Percentiles rank a stretch among this genome's conserved stretches.
phyloP scores from a whole-genome alignment of 2,113 vertebrate genomes.

The Gymnarchus niloticus region DNA sequence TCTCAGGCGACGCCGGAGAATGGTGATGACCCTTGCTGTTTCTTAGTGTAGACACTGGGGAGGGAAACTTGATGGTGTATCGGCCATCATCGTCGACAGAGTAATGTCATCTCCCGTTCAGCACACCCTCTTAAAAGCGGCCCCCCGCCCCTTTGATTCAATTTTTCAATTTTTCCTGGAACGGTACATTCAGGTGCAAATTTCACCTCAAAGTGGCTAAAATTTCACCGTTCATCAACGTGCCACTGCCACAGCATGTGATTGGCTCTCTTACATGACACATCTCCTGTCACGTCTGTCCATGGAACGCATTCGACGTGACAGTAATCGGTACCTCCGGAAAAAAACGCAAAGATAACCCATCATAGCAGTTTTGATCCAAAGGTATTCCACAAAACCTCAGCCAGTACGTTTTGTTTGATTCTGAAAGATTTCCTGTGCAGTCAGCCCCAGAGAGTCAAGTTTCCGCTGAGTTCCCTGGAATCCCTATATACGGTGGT shows the following conservation, averaged over 20 bases:
- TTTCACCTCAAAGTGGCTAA: background rate
- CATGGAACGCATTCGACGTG: background rate
- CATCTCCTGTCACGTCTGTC: background rate
- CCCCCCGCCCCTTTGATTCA: background rate
- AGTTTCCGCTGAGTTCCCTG: too few relatives aligned
- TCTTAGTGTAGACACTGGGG: background rate
- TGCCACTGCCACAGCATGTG: too few relatives aligned
- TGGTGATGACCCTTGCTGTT: too few relatives aligned
- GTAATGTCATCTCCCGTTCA: background rate
- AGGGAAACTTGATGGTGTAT: background rate
- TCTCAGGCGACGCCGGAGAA: background rate
- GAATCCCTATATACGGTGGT: too few relatives aligned
- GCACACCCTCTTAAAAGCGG: too few relatives aligned
- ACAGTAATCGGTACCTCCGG: constrained; percentile 8
- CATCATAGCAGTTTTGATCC: background rate
- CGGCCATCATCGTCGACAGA: background rate
- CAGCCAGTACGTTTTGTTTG: constrained; percentile 36
- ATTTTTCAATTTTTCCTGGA: background rate
- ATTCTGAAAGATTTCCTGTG: too few relatives aligned
- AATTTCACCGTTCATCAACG: background rate
- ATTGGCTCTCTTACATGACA: background rate
- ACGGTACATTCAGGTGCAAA: background rate
- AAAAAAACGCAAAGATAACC: constrained; percentile 23
- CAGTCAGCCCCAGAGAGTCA: too few relatives aligned
- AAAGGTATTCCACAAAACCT: constrained; percentile 15